Evolutionary conservation across 1,140 invertebrate species (phyloP), one percentile per base, ranked within the genome.

Genomic region (Hestina assimilis): DNA sequence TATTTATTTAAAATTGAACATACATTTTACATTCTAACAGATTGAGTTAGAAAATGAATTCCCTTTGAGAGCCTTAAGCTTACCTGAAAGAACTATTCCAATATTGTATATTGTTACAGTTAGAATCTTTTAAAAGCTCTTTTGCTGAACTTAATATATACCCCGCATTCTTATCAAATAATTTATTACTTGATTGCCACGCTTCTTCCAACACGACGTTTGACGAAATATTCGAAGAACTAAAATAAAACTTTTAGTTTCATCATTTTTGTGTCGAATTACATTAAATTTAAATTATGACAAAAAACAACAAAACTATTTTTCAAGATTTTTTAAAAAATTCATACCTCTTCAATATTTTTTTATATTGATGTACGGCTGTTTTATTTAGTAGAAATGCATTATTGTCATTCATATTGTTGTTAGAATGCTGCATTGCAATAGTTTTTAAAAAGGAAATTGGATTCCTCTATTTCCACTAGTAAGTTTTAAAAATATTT

Each of bases 81-180:
- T 73, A 84, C 77, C 63, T 62, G 6, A 73, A 53, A 9, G 58
- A 66, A 61, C 64, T 74, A 59, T 55, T 74, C 79, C 79, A 83
- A 23, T 53, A 69, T 19, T 52, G 66, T 11, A 59, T 47, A 5
- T 70, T 66, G 47, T 41, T 66, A 20, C 42, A 55, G 23, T 75
- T 54, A 12, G 57, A 31, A 43, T 63, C 69, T 41, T 70, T 63
- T 17, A 69, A 14, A 4, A 80, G 35, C 24, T 31, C 14, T 9
- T 72, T 69, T 2, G 66, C 59, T 12, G 63, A 63, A 14, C 53
- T 24, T 29, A 74, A 17, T 28, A 81, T 66, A 20, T 64, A 45
- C 23, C 72, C 65, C 12, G 15, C 28, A 46, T 45, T 43, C 11
- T 28, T 15, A 40, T 47, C 6, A 23, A 47, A 17, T 12, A 14